These are phyloP conservation scores for Perizoma affinitatum DNA, from an alignment of 2,888 invertebrate species.

Conservation along the genomic window DNA sequence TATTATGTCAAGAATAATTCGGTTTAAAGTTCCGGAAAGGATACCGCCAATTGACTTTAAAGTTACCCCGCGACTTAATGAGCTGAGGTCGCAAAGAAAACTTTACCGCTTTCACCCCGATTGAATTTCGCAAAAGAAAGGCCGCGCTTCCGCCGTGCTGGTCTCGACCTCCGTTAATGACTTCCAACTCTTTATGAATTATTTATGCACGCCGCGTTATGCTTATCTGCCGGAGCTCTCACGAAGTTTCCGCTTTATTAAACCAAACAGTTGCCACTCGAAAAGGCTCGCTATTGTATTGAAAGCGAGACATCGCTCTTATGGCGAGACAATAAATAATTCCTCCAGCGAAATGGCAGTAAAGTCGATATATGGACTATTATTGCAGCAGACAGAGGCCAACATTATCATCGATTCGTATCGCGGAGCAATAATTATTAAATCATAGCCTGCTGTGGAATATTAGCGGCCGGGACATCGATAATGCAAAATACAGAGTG, in stretches of 20 bases:
- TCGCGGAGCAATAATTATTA: conserved; percentile 78
- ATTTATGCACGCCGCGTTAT: conserved; percentile 70
- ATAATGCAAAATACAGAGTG: conserved; percentile 64
- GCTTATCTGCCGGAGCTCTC: conserved; percentile 63
- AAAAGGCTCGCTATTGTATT: conserved; percentile 71
- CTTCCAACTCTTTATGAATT: conserved; percentile 75
- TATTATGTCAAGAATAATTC: conserved; percentile 34
- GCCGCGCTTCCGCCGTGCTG: conserved; percentile 56
- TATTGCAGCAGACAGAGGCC: conserved; percentile 78
- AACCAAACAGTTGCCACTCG: conserved; percentile 69
- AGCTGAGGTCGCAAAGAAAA: conserved; percentile 43
- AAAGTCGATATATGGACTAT: conserved; percentile 79
- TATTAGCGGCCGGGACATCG: conserved; percentile 69
- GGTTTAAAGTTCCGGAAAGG: conserved; percentile 32
- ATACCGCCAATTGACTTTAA: conserved; percentile 38
- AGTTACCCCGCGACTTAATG: conserved; percentile 40
- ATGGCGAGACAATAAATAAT: conserved; percentile 77
- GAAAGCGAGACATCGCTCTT: conserved; percentile 67
- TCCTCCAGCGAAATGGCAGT: conserved; percentile 72
- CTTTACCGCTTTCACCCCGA: conserved; percentile 53
- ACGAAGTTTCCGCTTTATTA: conserved; percentile 74
- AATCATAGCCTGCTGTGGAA: conserved; percentile 72
- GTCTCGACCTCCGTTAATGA: conserved; percentile 73
- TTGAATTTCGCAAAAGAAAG: conserved; percentile 49
- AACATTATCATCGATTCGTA: conserved; percentile 80